Conservation (phyloP, 2,797 vertebrate genomes). For the Gadopsis marmoratus region DNA sequence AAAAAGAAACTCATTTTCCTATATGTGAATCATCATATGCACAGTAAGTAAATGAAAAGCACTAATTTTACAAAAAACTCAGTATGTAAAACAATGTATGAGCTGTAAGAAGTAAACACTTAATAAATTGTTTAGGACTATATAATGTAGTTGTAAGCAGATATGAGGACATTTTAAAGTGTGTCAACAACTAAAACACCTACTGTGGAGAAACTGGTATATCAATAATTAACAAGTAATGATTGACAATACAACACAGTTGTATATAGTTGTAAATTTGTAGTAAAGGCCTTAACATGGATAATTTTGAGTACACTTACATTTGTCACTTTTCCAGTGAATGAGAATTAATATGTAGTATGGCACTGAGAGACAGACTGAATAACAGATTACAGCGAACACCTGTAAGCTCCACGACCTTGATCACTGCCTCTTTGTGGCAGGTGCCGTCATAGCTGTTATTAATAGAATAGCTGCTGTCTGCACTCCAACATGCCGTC, state of each 20-base stretch:
- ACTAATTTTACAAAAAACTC: background rate
- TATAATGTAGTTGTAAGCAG: background rate
- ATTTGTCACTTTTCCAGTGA: slow-evolving; percentile 9
- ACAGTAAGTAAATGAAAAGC: background rate
- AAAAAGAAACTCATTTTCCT: slow-evolving; percentile 14
- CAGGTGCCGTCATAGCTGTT: slow-evolving; percentile 68
- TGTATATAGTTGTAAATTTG: too few relatives aligned
- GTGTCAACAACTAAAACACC: background rate
- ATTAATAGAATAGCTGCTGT: slow-evolving; percentile 75
- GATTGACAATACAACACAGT: too few relatives aligned
- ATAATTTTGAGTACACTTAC: background rate
- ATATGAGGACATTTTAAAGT: background rate
- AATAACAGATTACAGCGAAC: slow-evolving; percentile 55
- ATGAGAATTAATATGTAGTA: slow-evolving; percentile 31
- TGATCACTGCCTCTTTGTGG: slow-evolving; percentile 64
- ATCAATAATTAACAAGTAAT: too few relatives aligned
- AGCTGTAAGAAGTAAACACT: background rate
- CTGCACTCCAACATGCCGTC: slow-evolving; percentile 65
- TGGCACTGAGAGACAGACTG: slow-evolving; percentile 27
- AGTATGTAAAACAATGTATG: background rate
- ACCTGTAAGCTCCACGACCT: slow-evolving; percentile 64
- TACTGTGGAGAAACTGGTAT: too few relatives aligned
- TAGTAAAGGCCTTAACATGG: too few relatives aligned
- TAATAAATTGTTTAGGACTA: background rate
- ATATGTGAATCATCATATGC: background rate